Evolutionary conservation across 2,113 vertebrate genomes (phyloP), one percentile per base, ranked within the genome.

Genomic region (Hystrix brachyura): DNA sequence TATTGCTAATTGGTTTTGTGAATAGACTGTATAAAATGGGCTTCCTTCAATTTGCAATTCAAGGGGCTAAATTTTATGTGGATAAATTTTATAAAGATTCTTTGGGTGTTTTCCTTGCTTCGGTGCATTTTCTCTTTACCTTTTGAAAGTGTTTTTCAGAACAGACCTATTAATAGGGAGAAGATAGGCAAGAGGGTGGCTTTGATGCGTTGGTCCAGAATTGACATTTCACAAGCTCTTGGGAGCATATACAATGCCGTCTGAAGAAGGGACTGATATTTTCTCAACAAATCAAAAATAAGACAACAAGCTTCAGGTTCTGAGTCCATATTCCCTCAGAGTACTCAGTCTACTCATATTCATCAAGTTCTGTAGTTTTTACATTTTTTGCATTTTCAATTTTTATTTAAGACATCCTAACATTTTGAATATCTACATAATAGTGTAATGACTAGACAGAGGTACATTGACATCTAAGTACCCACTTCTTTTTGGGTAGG

Each of bases 1-100:
- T 89, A 82, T 82, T 94, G 90, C 53, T 91, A 96, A 94, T 84
- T 94, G 78, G 71, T 87, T 95, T 59, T 96, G 80, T 96, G 59
- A 92, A 57, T 48, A 96, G 51, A 71, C 21, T 71, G 78, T 84
- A 91, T 92, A 71, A 94, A 48, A 57, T 78, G 64, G 92, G 18
- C 23, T 76, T 91, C 34, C 83, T 96, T 96, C 43, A 78, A 38
- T 81, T 85, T 93, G n/a, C 38, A 93, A 82, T 74, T 91, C 86
- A 92, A 69, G 78, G 13, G 19, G 34, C 71, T 88, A 81, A 53
- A 69, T 86, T 91, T 94, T 82, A 85, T 72, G 25, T 93, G 78
- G 71, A 32, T 34, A 96, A 94, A 96, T 89, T 76, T 43, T 67
- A 55, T 89, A 92, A 89, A 90, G 79, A 74, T 32, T 96, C 51